These are phyloP conservation scores for Micrasema longulum DNA, from an alignment of 1,140 invertebrate genomes.

Conservation along the genomic window DNA sequence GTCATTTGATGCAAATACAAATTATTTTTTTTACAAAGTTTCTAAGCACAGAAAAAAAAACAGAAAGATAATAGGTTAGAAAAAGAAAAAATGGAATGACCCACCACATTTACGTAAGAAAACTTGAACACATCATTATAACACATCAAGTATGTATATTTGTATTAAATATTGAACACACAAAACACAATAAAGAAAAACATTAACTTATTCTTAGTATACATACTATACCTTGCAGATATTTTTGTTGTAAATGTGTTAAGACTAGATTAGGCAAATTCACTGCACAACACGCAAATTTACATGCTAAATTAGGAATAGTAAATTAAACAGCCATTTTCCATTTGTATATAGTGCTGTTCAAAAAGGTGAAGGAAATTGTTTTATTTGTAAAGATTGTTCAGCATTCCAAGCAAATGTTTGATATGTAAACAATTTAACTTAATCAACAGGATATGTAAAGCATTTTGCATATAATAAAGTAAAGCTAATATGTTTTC, in stretches of 20 bases:
- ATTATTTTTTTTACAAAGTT: too few species aligned
- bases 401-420: neutral
- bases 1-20: too few species aligned
- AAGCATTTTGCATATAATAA: neutral
- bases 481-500: too few species aligned
- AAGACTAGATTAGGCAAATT: conserved; percentile 15
- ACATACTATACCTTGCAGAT: neutral
- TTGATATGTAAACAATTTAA: neutral
- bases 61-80: neutral
- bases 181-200: neutral
- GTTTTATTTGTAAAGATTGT: neutral
- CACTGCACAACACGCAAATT: neutral
- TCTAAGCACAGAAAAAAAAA: too few species aligned
- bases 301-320: neutral
- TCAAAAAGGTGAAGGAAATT: too few species aligned
- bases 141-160: too few species aligned
- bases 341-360: too few species aligned
- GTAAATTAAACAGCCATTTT: neutral
- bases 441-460: neutral
- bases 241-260: neutral
- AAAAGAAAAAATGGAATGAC: conserved; percentile 12
- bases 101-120: neutral
- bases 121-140: conserved; percentile 2
- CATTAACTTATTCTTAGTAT: neutral
- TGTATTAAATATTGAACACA: neutral